These are phyloP conservation scores for Sycophaga agraensis DNA, from an alignment of 1,140 invertebrate genomes.

Conservation along the genomic window DNA sequence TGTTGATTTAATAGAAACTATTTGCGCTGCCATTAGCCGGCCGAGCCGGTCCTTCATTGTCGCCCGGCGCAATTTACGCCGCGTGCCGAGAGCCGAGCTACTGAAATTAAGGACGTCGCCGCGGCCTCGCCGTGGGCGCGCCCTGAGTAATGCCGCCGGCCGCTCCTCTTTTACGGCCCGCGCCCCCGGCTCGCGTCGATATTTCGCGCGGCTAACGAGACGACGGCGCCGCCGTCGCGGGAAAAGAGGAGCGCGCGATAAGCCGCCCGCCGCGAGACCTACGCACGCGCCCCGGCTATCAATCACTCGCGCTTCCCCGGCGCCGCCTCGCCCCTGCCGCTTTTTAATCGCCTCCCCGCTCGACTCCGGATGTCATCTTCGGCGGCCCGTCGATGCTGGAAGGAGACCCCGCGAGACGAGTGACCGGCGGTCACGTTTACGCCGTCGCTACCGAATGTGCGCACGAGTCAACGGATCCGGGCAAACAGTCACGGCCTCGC, in stretches of 20 bases:
- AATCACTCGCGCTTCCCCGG: background rate
- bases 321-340: too few species aligned
- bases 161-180: background rate
- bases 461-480: too few species aligned
- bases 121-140: too few species aligned
- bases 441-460: too few species aligned
- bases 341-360: too few species aligned
- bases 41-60: slow-evolving; percentile 29
- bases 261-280: background rate
- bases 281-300: too few species aligned
- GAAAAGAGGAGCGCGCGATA: background rate
- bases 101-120: slow-evolving; percentile 15
- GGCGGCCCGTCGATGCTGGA: too few species aligned
- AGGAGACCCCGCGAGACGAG: too few species aligned
- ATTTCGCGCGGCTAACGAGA: slow-evolving; percentile 15
- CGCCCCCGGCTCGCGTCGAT: slow-evolving; percentile 10
- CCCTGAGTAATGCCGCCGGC: slow-evolving; percentile 3
- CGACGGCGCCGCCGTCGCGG: background rate
- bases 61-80: slow-evolving; percentile 14
- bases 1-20: slow-evolving; percentile 56
- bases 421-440: too few species aligned
- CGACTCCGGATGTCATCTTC: too few species aligned
- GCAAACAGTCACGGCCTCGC: too few species aligned
- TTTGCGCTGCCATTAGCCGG: slow-evolving; percentile 49
- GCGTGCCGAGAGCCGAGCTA: background rate